Evolutionary conservation across 2,888 invertebrate species (phyloP).

Genomic region (Hipparchia semele): DNA sequence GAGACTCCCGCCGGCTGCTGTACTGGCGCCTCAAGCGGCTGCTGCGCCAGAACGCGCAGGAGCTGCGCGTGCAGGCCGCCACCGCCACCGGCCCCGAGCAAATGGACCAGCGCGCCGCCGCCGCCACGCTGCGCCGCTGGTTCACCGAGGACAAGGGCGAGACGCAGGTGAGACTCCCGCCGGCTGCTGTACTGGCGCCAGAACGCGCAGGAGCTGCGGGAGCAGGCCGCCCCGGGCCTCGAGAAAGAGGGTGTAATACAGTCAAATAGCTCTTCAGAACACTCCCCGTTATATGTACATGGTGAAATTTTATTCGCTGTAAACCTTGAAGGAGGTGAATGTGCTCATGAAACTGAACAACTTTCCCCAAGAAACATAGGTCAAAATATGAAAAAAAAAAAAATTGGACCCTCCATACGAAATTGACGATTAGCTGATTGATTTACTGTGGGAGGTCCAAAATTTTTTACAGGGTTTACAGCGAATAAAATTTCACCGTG

Average conservation of each 20-base stretch:
- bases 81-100: conserved; percentile 68
- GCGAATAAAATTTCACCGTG: no score
- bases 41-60: conserved; percentile 88
- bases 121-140: conserved; percentile 96
- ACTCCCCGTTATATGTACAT: no score
- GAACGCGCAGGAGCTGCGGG: conserved; percentile 83
- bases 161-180: conserved; percentile 75
- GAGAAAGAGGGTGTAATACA: neutral
- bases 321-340: no score
- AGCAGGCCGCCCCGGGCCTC: conserved; percentile 68
- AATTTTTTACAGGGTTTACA: no score
- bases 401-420: no score
- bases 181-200: conserved; percentile 86
- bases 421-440: no score
- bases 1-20: conserved; percentile 84
- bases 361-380: no score
- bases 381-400: no score
- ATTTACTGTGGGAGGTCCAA: no score
- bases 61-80: conserved; percentile 72
- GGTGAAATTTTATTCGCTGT: no score
- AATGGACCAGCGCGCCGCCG: conserved; percentile 85
- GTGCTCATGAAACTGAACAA: no score
- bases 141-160: conserved; percentile 95
- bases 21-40: conserved; percentile 80
- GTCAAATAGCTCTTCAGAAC: no score